Percentiles rank a stretch among this genome's conserved stretches.
Conservation (phyloP, 2,888 invertebrate species). For the Drosophila mimetica region DNA sequence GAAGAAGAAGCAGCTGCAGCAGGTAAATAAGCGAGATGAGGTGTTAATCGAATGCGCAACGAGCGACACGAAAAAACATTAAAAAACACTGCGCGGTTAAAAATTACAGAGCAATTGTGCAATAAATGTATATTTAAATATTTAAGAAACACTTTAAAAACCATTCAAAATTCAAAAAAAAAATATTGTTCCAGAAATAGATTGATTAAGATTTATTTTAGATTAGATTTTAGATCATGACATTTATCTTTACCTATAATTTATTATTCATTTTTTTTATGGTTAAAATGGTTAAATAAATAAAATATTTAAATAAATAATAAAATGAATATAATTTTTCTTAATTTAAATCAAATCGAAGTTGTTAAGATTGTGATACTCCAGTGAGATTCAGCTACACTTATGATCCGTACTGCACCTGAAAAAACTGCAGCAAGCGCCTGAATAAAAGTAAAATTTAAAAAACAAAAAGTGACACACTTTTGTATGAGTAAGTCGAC, state of each 20-base stretch:
- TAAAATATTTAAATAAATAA: too few species aligned
- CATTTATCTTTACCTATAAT: too few species aligned
- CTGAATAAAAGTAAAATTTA: too few species aligned
- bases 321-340: too few species aligned
- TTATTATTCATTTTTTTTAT: too few species aligned
- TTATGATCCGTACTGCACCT: background rate
- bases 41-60: slow-evolving; percentile 75
- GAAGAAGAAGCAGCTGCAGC: slow-evolving; percentile 12
- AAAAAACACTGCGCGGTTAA: background rate
- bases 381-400: background rate
- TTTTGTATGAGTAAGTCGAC: background rate
- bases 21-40: slow-evolving; percentile 45
- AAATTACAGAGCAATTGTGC: background rate
- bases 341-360: too few species aligned
- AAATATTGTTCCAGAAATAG: too few species aligned
- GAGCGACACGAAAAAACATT: slow-evolving; percentile 32
- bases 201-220: too few species aligned
- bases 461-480: background rate
- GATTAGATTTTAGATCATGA: too few species aligned
- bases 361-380: background rate
- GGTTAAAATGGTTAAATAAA: too few species aligned
- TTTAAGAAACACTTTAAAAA: background rate
- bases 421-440: too few species aligned
- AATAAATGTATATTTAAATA: background rate
- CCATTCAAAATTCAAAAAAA: too few species aligned